Evolutionary conservation across 2,113 vertebrate genomes (phyloP).

Genomic region (Tupaia chinensis): DNA sequence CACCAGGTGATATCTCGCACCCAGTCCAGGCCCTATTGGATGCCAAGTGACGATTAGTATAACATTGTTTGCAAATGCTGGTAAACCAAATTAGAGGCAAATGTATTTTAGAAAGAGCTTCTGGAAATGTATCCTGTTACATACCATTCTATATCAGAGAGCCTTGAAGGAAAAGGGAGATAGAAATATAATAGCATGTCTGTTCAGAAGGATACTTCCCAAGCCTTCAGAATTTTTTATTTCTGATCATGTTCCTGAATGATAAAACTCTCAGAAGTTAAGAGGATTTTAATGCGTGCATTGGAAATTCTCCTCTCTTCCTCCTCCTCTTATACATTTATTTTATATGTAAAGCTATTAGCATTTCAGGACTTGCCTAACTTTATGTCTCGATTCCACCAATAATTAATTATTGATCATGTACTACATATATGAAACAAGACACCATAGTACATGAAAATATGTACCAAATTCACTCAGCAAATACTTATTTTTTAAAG

Average conservation of each 20-base stretch:
- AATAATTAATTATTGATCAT: background rate
- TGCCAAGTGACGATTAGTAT: background rate
- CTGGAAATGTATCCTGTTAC: background rate
- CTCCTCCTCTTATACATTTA: background rate
- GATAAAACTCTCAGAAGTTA: background rate
- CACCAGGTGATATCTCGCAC: background rate
- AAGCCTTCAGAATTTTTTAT: background rate
- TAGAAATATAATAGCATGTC: background rate
- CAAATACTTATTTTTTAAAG: background rate
- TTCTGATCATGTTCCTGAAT: background rate
- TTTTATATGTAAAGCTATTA: background rate
- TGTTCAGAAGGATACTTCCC: background rate
- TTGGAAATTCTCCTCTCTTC: background rate
- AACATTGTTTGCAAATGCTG: background rate
- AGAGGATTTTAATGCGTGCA: background rate
- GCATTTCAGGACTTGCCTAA: background rate
- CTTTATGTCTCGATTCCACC: background rate
- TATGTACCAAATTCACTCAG: background rate
- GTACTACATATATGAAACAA: background rate
- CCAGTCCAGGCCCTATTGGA: background rate
- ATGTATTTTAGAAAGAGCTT: slow-evolving; percentile 15
- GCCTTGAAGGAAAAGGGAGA: background rate
- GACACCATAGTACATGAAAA: background rate
- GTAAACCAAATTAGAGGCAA: background rate
- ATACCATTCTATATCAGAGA: background rate